Base-by-base conservation (phyloP, 2,113 vertebrate species). In the Oncorhynchus keta region DNA sequence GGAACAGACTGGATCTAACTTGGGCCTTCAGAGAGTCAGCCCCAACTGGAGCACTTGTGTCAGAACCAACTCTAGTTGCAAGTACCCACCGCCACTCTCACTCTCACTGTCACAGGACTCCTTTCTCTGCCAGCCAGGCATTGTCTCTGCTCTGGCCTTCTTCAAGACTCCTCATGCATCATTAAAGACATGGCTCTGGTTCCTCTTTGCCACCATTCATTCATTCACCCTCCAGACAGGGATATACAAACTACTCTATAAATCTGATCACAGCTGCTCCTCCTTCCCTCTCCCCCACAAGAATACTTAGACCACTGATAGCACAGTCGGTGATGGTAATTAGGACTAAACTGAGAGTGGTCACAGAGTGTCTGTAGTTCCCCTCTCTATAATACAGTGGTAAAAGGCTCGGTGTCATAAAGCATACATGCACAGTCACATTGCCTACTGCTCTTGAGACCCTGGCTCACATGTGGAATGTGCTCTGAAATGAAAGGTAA, bases 131-230 rank as follows among this genome's bases (percentile, higher is more conserved):
- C 72, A 22, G 55, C 68, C 81, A 55, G 55, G 81, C 79, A 70
- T 9, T 66, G 45, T 80, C 49, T 26, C 77, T 48, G 12, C 45
- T 69, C 77, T 73, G 68, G 69, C 22, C 57, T 74, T 81, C 85
- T 68, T 86, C 70, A 79, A 85, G 79, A 81, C 30, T 81, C 78
- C 85, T 92, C 90, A 92, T 94, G 81, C 89, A 94, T 93, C 86
- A 91, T 94, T 94, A 88, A 94, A 85, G 80, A 89, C 30, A 65
- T 69, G 73, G 87, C 81, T 94, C 91, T 73, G 82, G 91, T 94
- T 92, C 88, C 93, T 73, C 39, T 71, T 82, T 22, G 71, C 79
- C 74, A 26, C 68, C 20, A 79, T 68, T 39, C 39, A 45, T 45
- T 66, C 51, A 55, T 55, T 62, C 75, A 73, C 78, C 85, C 76